Percentiles rank a stretch among this genome's conserved stretches.
These are phyloP conservation scores for Psilopogon haemacephalus DNA, from an alignment of 2,113 vertebrate species.

Conservation along the genomic window DNA sequence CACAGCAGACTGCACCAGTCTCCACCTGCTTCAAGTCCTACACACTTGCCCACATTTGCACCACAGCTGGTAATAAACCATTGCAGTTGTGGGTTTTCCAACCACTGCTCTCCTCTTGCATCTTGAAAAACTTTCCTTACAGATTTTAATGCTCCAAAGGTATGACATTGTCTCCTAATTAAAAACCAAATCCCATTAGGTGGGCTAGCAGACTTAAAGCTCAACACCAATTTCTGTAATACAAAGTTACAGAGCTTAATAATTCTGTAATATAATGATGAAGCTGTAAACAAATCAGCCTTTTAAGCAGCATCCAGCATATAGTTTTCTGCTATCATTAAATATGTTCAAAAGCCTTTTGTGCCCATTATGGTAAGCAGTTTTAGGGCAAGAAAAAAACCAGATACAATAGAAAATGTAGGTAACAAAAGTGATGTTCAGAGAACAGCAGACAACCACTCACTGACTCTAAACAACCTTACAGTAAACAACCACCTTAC, in stretches of 20 bases:
- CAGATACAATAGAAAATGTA: neutral
- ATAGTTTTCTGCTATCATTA: neutral
- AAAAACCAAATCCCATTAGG: neutral
- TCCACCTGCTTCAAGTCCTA: neutral
- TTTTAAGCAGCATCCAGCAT: neutral
- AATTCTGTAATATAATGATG: neutral
- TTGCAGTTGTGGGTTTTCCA: neutral
- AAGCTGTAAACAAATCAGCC: neutral
- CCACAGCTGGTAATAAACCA: neutral
- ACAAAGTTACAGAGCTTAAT: neutral
- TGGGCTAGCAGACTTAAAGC: neutral
- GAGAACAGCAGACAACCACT: neutral
- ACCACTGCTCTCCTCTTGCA: neutral
- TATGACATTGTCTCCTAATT: neutral
- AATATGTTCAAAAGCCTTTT: neutral
- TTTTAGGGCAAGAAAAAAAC: neutral
- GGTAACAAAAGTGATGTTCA: neutral
- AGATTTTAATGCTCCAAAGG: neutral
- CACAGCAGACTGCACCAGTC: accelerated
- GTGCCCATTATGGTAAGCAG: accelerated
- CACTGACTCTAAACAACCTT: neutral
- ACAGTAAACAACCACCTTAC: neutral
- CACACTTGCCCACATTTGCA: accelerated
- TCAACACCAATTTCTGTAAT: neutral
- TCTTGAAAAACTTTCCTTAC: neutral